These are phyloP conservation scores for Pedionomus torquatus DNA, from an alignment of 2,113 vertebrate species.

Conservation along the genomic window DNA sequence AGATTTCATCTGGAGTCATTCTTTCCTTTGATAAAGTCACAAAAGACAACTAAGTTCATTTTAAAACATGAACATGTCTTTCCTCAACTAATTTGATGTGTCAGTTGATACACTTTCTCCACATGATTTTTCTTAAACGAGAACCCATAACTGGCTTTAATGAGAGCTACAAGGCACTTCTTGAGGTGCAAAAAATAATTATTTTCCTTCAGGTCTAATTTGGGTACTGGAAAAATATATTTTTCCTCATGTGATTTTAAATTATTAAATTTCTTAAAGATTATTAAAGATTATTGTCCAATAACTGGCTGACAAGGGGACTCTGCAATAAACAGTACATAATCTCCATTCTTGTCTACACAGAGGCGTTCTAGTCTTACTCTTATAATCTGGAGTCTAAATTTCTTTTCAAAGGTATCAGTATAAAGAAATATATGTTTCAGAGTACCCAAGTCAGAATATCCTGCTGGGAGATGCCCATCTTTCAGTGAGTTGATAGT, in stretches of 20 bases:
- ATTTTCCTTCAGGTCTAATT: background rate
- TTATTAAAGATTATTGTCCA: too few species aligned
- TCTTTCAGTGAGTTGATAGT: background rate
- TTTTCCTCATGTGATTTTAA: background rate
- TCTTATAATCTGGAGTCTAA: background rate
- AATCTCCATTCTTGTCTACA: background rate
- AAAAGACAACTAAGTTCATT: constrained; percentile 48
- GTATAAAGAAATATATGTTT: background rate
- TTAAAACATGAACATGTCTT: constrained; percentile 33
- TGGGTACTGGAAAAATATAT: background rate
- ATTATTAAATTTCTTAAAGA: background rate
- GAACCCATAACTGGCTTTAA: background rate
- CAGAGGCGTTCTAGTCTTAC: background rate
- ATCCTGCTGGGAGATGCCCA: background rate
- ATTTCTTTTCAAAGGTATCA: background rate
- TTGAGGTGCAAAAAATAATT: background rate
- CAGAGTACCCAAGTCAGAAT: background rate
- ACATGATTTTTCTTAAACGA: constrained; percentile 35
- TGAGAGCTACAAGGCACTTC: background rate
- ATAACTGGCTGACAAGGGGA: too few species aligned
- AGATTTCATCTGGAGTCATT: constrained; percentile 51
- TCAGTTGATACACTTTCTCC: constrained; percentile 40
- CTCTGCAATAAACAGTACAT: background rate
- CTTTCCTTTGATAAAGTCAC: constrained; percentile 36
- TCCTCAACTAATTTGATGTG: constrained; percentile 41